Base-by-base conservation (phyloP, 2,113 vertebrate genomes). In the Smithornis capensis region DNA sequence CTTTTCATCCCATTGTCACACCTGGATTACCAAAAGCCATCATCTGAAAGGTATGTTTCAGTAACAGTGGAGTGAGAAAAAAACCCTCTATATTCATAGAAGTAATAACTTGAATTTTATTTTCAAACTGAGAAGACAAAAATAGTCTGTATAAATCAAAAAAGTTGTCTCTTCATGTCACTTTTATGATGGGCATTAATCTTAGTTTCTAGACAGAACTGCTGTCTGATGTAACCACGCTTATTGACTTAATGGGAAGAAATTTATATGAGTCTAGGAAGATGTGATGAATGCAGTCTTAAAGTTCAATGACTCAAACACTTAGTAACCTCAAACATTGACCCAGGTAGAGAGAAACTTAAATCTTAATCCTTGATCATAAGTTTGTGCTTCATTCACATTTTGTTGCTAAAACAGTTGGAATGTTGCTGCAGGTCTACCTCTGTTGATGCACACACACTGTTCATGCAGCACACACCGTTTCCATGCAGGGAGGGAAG, bases 211-310 rank as follows among this genome's bases (percentile, higher is more conserved):
- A 86, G 95, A 91, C 93, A 95, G 94, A 89, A 84, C 55, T 84
- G 93, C 95, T 96, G 94, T 96, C 97, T 97, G 96, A 97, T 92
- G 93, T 94, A 96, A 96, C 91, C 90, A 94, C 0, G 59, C 94
- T 97, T 97, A 96, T 95, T 98, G 95, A 97, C 97, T 97, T 97
- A 97, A 97, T 96, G 93, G 91, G 95, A 92, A 96, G 84, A 96
- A 94, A 98, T 97, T 93, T 95, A 87, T 97, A 97, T 96, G 82
- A 95, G 97, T 93, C 94, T 87, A 76, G 83, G 95, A 94, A 92
- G 87, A 91, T 89, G 94, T 97, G 97, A 97, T 97, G 89, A 97
- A 98, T 97, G 95, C 91, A 97, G 96, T 83, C 96, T 91, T 94
- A 91, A 95, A 95, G 97, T 97, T 97, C 97, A 96, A 90, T 92